These are phyloP conservation scores for Motacilla tschutschensis DNA, from an alignment of 2,113 vertebrate genomes.

Conservation along the genomic window DNA sequence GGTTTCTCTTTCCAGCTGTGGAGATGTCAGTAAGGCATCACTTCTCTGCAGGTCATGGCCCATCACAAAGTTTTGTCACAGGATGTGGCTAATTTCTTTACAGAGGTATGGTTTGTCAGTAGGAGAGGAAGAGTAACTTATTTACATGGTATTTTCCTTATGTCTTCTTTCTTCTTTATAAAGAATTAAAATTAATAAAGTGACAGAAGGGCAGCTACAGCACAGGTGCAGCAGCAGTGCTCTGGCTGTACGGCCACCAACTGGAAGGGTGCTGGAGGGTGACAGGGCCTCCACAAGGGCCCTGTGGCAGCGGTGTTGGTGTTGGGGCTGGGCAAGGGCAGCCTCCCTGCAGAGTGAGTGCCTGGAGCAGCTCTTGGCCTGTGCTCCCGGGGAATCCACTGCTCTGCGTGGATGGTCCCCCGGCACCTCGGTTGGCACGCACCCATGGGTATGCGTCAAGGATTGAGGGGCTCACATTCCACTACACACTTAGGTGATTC, in stretches of 20 bases:
- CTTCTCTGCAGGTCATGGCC: background rate
- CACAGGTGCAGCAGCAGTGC: background rate
- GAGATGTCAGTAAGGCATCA: background rate
- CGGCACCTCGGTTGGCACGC: accelerated
- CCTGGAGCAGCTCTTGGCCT: background rate
- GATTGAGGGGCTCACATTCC: background rate
- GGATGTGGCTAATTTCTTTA: background rate
- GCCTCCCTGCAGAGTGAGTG: background rate
- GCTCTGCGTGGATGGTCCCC: background rate
- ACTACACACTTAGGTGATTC: background rate
- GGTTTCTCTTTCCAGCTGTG: background rate
- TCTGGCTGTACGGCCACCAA: background rate
- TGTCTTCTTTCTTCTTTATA: background rate
- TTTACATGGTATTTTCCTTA: background rate
- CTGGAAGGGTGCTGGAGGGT: background rate
- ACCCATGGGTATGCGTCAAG: background rate
- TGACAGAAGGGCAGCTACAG: background rate
- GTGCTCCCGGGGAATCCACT: background rate
- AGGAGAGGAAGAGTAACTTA: slow-evolving; percentile 6
- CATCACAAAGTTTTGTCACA: background rate
- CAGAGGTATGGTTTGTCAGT: background rate
- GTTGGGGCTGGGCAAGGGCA: background rate
- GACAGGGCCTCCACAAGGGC: background rate
- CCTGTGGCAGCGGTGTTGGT: background rate
- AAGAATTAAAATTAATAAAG: background rate